These are phyloP conservation scores for Tangara arthus DNA, from an alignment of 2,797 vertebrate species.

Conservation along the genomic window DNA sequence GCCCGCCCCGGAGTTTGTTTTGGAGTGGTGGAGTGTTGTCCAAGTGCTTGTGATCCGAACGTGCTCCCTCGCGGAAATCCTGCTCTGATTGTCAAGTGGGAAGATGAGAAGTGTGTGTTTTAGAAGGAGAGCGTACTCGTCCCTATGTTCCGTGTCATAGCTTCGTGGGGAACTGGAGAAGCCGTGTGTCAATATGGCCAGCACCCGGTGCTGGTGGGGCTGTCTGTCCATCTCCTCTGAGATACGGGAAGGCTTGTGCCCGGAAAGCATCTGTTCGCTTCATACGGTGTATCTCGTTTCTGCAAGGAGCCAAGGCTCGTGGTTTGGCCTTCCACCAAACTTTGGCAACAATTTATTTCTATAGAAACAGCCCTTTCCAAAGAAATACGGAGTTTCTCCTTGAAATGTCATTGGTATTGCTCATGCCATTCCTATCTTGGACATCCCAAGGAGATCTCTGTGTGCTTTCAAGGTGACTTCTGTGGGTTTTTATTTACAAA, in stretches of 20 bases:
- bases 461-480: slow-evolving; percentile 9
- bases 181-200: neutral
- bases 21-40: neutral
- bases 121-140: neutral
- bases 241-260: neutral
- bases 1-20: neutral
- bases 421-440: neutral
- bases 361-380: neutral
- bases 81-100: neutral
- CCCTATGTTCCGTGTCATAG: rapidly evolving
- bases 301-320: neutral
- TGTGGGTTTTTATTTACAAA: neutral
- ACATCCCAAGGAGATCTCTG: neutral
- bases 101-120: neutral
- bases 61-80: neutral
- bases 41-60: neutral
- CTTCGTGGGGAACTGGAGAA: rapidly evolving
- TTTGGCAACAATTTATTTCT: neutral
- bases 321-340: slow-evolving; percentile 3
- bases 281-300: neutral
- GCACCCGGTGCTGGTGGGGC: neutral
- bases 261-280: neutral
- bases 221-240: rapidly evolving
- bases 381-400: slow-evolving; percentile 25
- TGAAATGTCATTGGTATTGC: slow-evolving; percentile 48